Evolutionary conservation across 2,888 invertebrate species (phyloP).

Genomic region (Hypomecis punctinalis): DNA sequence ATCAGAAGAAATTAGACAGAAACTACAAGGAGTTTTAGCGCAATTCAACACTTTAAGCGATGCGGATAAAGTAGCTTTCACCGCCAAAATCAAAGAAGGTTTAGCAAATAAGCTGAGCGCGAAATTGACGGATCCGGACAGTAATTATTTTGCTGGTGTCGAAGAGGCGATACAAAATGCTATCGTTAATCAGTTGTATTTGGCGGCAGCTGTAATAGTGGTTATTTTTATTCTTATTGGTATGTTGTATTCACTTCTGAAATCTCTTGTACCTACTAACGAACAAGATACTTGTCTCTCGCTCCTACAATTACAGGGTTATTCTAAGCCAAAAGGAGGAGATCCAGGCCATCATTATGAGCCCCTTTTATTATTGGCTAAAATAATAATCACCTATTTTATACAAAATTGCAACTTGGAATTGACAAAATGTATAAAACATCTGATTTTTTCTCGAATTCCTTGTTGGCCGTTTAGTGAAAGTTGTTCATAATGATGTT

Average conservation of each 20-base stretch:
- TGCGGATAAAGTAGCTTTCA: conserved; percentile 65
- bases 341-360: no score
- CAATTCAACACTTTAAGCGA: conserved; percentile 63
- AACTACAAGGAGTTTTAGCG: conserved; percentile 61
- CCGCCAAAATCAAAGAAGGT: conserved; percentile 66
- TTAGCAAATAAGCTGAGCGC: conserved; percentile 60
- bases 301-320: no score
- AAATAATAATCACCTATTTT: no score
- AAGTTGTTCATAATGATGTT: no score
- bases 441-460: no score
- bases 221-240: conserved; percentile 66
- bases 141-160: conserved; percentile 58
- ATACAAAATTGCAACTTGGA: no score
- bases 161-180: conserved; percentile 65
- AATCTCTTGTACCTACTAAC: not conserved
- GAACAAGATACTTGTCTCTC: no score
- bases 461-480: no score
- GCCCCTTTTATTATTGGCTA: no score
- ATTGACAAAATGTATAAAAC: no score
- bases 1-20: conserved; percentile 59
- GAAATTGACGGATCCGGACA: conserved; percentile 59
- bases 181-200: conserved; percentile 58
- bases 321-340: no score
- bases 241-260: conserved; percentile 46
- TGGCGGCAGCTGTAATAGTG: conserved; percentile 58